Evolutionary conservation across 2,797 vertebrate genomes (phyloP).

Genomic region (Ibycter americanus): DNA sequence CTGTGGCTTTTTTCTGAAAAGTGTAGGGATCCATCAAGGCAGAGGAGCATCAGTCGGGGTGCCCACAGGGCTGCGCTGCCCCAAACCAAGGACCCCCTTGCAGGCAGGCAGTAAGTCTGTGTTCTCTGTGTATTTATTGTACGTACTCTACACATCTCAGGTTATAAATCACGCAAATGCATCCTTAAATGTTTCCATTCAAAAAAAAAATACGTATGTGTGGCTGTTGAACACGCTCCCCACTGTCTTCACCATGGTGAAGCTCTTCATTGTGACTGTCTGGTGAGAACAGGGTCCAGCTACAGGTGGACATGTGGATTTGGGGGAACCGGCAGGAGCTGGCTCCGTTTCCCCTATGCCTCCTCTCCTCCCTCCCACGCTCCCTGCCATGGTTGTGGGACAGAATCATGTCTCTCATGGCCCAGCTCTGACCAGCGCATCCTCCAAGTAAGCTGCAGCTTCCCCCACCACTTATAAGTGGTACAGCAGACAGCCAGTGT

Average conservation of each 20-base stretch:
- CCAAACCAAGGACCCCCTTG: rapidly evolving
- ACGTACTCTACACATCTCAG: neutral
- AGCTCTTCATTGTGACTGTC: neutral
- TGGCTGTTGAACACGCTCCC: neutral
- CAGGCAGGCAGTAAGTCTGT: rapidly evolving
- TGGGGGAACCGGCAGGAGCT: neutral
- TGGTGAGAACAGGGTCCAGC: neutral
- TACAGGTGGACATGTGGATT: neutral
- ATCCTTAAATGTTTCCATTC: neutral
- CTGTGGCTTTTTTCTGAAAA: neutral
- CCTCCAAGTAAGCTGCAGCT: neutral
- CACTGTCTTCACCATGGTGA: neutral
- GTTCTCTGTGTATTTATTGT: neutral
- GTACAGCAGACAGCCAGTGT: neutral
- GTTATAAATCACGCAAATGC: neutral
- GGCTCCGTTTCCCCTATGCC: rapidly evolving
- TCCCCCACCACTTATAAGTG: neutral
- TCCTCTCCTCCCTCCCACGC: neutral
- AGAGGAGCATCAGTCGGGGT: neutral
- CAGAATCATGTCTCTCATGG: neutral
- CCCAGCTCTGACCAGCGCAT: neutral
- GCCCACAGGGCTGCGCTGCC: neutral
- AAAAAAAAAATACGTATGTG: neutral
- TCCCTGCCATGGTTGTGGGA: rapidly evolving
- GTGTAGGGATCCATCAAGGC: neutral